These are phyloP conservation scores for Erpobdella octoculata DNA, from an alignment of 2,888 invertebrate species.

Conservation along the genomic window DNA sequence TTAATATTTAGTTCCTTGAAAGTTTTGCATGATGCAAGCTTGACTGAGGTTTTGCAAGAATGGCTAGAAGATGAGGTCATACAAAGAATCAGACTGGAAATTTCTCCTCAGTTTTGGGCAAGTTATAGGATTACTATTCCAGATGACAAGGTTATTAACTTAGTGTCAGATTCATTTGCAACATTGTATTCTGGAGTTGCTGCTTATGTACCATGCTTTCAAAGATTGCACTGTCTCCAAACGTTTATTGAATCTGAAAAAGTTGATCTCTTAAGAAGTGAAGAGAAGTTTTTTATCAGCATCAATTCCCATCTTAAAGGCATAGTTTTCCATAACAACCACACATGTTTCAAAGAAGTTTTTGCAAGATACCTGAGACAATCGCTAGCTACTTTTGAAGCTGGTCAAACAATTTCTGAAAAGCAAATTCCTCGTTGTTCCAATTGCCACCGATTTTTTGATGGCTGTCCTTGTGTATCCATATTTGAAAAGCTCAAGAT, in stretches of 20 bases:
- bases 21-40: not conserved
- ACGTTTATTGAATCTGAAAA: not conserved
- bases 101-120: conserved; percentile 9
- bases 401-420: not conserved
- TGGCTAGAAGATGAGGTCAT: conserved; percentile 19
- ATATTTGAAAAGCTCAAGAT: conserved; percentile 67
- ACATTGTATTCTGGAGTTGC: not conserved
- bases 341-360: not conserved
- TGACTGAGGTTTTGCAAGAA: conserved; percentile 10
- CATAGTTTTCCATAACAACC: not conserved
- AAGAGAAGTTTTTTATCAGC: not conserved
- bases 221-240: not conserved
- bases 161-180: not conserved
- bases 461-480: conserved; percentile 60
- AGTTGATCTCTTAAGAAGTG: not conserved
- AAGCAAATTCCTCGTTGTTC: not conserved
- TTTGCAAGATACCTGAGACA: conserved; percentile 3
- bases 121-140: not conserved
- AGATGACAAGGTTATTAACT: not conserved
- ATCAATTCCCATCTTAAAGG: conserved; percentile 6
- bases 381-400: not conserved
- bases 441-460: not conserved
- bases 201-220: not conserved
- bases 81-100: not conserved
- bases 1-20: no score